These are phyloP conservation scores for Aleiodes sp. DNA, from an alignment of 1,140 invertebrate species.

Conservation along the genomic window DNA sequence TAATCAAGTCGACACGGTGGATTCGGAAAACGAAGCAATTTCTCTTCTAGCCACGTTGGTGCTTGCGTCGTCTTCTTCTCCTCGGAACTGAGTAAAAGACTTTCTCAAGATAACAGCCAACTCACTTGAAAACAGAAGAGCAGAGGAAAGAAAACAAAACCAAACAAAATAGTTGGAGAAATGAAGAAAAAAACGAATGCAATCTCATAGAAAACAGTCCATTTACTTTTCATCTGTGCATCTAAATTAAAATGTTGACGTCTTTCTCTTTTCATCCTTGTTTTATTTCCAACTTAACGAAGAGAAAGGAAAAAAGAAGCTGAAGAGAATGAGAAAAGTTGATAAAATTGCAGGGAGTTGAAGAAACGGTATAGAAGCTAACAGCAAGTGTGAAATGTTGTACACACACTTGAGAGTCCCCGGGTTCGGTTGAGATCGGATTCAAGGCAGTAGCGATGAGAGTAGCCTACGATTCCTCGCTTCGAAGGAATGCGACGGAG, in stretches of 20 bases:
- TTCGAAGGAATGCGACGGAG: conserved; percentile 32
- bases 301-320: neutral
- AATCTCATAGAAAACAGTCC: conserved; percentile 16
- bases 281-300: neutral
- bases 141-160: neutral
- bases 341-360: neutral
- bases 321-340: neutral
- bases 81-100: conserved; percentile 21
- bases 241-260: conserved; percentile 8
- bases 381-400: conserved; percentile 12
- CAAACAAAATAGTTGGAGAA: conserved; percentile 7
- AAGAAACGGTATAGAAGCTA: neutral
- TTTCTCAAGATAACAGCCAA: conserved; percentile 19
- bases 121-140: neutral
- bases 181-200: conserved; percentile 2
- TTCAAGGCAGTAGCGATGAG: conserved; percentile 24
- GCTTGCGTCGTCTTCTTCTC: conserved; percentile 34
- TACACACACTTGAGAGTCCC: neutral
- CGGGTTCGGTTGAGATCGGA: conserved; percentile 13
- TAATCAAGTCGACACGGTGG: conserved; percentile 52
- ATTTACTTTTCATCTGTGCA: conserved; percentile 10
- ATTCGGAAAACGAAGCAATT: conserved; percentile 56
- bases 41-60: conserved; percentile 54
- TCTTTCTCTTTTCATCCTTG: neutral
- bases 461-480: conserved; percentile 30